Evolutionary conservation across 2,888 invertebrate genomes (phyloP), one percentile per base, ranked within the genome.

Genomic region (Sminthurides aquaticus): DNA sequence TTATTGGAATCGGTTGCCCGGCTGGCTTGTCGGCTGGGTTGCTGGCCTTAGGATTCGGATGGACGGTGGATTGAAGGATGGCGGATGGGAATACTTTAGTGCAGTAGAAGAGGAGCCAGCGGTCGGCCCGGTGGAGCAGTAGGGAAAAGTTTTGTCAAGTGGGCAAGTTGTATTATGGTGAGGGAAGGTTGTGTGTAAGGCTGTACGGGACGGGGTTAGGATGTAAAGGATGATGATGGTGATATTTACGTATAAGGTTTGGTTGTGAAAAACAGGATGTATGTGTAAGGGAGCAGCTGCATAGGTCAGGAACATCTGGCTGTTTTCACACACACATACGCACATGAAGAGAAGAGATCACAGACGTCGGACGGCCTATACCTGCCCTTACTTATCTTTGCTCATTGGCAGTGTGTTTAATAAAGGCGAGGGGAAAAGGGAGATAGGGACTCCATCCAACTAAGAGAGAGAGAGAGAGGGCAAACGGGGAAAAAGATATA

Each of bases 271-370:
- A 62, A 62, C 62, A 62, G 62, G 62, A 62, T 62, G 62, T 62
- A 57, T 62, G 62, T 49, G 62, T 62, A 62, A 62, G 57, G 62
- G 60, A 60, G 64, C 68, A 68, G 68, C 66, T 68, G 68, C 68
- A 65, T 68, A 68, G 68, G 68, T 68, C 68, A 68, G 66, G 68
- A 68, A 68, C 68, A 68, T 68, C 68, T 68, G 68, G 62, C 64
- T 62, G 62, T 62, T 62, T 62, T 62, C 62, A 62, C 62, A 60
- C 60, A 34, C 43, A 34, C 43, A 11, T 34, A 34, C 8, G 15
- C 43, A 15, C 43, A 15, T 34, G 15, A 15, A 34, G 43, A 5
- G 15, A 34, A 34, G 43, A 34, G 43, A 34, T 34, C 43, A 62
- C 62, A 62, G 62, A 62, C 49, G 62, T 49, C 62, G 56, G 62